phyloP scores from a whole-genome alignment of 2,888 invertebrate species.

The Aquatica leii region DNA sequence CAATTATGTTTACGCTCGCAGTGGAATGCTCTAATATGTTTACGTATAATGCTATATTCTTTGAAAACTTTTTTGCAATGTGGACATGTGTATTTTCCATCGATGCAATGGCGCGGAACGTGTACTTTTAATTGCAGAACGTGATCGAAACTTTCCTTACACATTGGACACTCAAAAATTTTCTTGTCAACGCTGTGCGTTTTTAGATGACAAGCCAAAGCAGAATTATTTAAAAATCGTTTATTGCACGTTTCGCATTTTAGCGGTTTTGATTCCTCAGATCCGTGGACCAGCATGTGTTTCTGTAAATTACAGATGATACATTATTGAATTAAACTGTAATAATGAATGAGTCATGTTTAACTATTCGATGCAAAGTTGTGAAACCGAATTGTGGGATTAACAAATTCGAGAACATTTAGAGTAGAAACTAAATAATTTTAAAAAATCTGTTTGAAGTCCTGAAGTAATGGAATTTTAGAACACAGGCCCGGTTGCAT shows the following conservation, averaged over 20 bases:
- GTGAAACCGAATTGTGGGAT: no score
- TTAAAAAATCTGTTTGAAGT: no score
- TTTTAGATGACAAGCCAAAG: constrained; percentile 75
- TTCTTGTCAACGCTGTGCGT: constrained; percentile 70
- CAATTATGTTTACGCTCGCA: constrained; percentile 73
- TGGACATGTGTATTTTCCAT: constrained; percentile 74
- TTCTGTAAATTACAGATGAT: constrained; percentile 56
- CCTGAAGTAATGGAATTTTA: no score
- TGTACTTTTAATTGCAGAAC: constrained; percentile 72
- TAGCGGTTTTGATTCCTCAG: constrained; percentile 73
- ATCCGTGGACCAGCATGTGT: constrained; percentile 73
- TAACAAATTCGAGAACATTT: no score
- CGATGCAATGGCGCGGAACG: constrained; percentile 69
- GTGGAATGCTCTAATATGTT: constrained; percentile 77
- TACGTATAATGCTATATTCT: constrained; percentile 74
- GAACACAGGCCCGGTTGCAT: no score
- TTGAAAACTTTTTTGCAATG: constrained; percentile 73
- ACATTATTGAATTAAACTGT: no score
- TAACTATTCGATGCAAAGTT: no score
- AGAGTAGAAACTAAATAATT: no score
- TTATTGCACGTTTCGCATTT: constrained; percentile 72
- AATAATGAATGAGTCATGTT: no score
- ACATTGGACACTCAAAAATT: constrained; percentile 77
- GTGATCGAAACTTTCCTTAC: constrained; percentile 72
- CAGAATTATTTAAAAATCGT: constrained; percentile 75